Percentiles rank a stretch among this genome's conserved stretches.
Conservation (phyloP, 2,888 invertebrate genomes). For the Melanostoma scalare region DNA sequence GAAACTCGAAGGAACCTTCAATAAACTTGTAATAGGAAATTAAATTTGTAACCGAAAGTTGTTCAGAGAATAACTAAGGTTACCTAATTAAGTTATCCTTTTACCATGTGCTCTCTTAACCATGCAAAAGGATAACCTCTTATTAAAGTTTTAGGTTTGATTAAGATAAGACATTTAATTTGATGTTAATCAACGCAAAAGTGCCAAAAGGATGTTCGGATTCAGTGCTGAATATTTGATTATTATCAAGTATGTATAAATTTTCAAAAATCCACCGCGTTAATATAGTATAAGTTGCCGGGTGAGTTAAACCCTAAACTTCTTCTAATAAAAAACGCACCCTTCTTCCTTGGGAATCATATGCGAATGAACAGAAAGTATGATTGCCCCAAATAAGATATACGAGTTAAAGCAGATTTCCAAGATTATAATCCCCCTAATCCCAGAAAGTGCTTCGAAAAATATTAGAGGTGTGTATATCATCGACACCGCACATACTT, state of each 20-base stretch:
- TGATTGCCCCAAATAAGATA: neutral
- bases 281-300: neutral
- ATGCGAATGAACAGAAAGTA: neutral
- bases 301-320: too few relatives aligned
- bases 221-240: conserved; percentile 31
- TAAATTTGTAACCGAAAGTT: conserved; percentile 51
- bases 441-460: neutral
- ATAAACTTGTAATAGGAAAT: conserved; percentile 31
- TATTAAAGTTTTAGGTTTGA: neutral
- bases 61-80: conserved; percentile 24
- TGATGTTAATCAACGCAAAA: neutral
- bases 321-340: neutral
- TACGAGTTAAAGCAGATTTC: neutral
- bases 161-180: neutral
- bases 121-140: conserved; percentile 39
- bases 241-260: neutral
- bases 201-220: neutral
- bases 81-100: conserved; percentile 57
- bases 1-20: conserved; percentile 12
- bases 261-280: neutral
- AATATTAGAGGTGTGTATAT: neutral
- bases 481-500: neutral
- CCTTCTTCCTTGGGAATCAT: neutral
- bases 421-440: neutral
- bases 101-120: conserved; percentile 10